These are phyloP conservation scores for Oryctes rhinoceros DNA, from an alignment of 1,140 invertebrate genomes.

Conservation along the genomic window DNA sequence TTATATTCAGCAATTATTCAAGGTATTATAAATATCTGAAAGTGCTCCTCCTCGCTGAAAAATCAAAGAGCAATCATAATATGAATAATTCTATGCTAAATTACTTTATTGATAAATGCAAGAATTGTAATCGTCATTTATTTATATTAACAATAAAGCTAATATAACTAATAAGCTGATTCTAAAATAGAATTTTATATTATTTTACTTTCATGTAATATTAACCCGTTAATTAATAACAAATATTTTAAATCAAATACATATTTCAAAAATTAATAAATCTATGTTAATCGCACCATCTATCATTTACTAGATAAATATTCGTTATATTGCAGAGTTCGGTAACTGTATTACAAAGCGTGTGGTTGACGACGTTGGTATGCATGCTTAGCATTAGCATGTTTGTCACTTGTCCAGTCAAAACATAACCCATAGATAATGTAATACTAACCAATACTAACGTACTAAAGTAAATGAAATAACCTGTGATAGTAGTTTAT, in stretches of 20 bases:
- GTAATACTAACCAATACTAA: neutral
- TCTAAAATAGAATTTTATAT: neutral
- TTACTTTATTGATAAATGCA: too few species aligned
- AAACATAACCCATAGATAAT: conserved; percentile 12
- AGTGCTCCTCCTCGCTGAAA: too few species aligned
- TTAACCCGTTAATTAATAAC: conserved; percentile 2
- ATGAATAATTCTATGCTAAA: too few species aligned
- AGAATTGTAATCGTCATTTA: conserved; percentile 11
- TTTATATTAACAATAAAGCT: conserved; percentile 5
- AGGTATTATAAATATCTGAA: conserved; percentile 20
- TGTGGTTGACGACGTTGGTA: neutral
- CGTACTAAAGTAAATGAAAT: conserved; percentile 8
- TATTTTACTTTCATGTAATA: conserved; percentile 18
- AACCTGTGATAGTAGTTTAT: conserved; percentile 3
- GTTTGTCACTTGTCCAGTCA: neutral
- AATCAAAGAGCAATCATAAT: too few species aligned
- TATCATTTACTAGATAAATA: conserved; percentile 14
- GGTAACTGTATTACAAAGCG: neutral
- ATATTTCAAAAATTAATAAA: conserved; percentile 6
- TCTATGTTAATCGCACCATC: conserved; percentile 5
- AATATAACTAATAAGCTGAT: neutral
- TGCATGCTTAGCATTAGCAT: neutral
- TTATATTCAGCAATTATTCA: conserved; percentile 5
- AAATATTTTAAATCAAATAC: conserved; percentile 5
- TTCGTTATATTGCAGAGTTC: conserved; percentile 9